Percentiles rank a stretch among this genome's conserved stretches.
Evolutionary conservation across 2,113 vertebrate species (phyloP).

Genomic region (Thalassarche chlororhynchos): DNA sequence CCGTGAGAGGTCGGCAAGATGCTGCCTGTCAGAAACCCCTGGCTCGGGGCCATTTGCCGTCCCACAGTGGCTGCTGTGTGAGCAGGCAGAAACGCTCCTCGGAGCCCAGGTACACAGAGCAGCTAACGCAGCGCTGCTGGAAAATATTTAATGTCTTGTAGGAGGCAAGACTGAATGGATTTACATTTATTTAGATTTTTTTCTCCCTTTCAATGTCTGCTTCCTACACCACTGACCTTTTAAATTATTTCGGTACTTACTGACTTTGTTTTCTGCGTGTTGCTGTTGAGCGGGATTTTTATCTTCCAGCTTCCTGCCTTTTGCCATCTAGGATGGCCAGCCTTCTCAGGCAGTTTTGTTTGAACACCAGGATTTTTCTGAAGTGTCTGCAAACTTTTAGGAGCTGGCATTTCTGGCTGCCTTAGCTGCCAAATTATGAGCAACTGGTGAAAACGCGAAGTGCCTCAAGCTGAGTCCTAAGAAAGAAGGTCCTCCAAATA

Average conservation of each 20-base stretch:
- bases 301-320: not conserved
- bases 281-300: not conserved
- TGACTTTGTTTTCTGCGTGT: not conserved
- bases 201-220: not conserved
- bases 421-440: not conserved
- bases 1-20: not conserved
- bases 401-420: not conserved
- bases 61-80: not conserved
- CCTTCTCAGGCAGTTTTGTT: not conserved
- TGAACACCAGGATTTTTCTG: not conserved
- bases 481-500: not conserved
- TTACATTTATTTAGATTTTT: constrained; percentile 19
- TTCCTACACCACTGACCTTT: constrained; percentile 14
- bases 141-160: constrained; percentile 15
- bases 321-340: not conserved
- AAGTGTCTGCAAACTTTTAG: not conserved
- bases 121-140: not conserved
- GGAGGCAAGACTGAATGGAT: constrained; percentile 22
- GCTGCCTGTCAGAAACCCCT: not conserved
- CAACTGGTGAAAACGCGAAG: not conserved
- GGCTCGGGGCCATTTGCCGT: not conserved
- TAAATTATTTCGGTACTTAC: not conserved
- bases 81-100: not conserved
- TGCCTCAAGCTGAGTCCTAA: not conserved
- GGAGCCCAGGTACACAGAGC: not conserved